A percentile compares a stretch with the other conserved stretches of the same genome.
These are phyloP conservation scores for Pogonocherus hispidulus DNA, from an alignment of 2,888 invertebrate species.

Conservation along the genomic window DNA sequence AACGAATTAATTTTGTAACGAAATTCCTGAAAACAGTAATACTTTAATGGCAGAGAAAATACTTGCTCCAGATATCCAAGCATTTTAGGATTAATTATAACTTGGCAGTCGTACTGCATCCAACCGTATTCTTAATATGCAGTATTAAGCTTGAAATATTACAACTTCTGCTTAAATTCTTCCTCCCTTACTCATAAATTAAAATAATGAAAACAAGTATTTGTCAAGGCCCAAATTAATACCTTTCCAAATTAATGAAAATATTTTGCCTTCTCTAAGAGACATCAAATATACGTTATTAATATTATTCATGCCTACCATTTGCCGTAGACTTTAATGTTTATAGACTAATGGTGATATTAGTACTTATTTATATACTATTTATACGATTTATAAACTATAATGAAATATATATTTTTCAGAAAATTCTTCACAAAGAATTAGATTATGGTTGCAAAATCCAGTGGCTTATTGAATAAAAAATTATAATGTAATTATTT, in stretches of 20 bases:
- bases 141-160: constrained; percentile 11
- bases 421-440: too few relatives aligned
- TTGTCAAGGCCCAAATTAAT: constrained; percentile 2
- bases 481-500: too few relatives aligned
- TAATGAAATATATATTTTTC: too few relatives aligned
- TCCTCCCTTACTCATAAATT: not conserved
- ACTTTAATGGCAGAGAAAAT: not conserved
- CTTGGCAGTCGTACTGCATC: constrained; percentile 11
- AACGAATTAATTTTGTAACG: not conserved
- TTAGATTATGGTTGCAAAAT: too few relatives aligned
- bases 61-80: not conserved
- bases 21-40: not conserved
- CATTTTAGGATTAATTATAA: constrained; percentile 14
- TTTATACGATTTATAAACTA: too few relatives aligned
- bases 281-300: not conserved
- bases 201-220: constrained; percentile 8
- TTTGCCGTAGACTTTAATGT: too few relatives aligned
- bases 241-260: not conserved
- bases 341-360: too few relatives aligned
- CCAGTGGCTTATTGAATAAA: too few relatives aligned
- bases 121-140: constrained; percentile 13
- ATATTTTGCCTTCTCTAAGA: not conserved
- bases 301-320: too few relatives aligned
- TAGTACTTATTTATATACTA: too few relatives aligned
- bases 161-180: constrained; percentile 4